A percentile compares a stretch with the other conserved stretches of the same genome.
phyloP scores from a whole-genome alignment of 2,888 invertebrate species.

The Tenthredo distinguenda region DNA sequence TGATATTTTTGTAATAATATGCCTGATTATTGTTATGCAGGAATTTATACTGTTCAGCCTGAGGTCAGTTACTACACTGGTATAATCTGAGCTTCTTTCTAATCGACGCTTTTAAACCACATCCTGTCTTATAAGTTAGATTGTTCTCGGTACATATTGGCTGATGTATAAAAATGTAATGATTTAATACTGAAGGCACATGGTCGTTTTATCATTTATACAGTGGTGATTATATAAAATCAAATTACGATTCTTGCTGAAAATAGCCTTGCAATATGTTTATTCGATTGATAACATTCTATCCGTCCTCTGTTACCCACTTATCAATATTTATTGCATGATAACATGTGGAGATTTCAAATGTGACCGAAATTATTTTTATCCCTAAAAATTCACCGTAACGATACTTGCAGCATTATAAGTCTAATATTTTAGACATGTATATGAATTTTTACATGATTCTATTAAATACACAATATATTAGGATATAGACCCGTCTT shows the following conservation, averaged over 20 bases:
- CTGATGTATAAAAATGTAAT: background rate
- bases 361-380: background rate
- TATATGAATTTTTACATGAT: background rate
- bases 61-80: background rate
- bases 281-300: conserved; percentile 33
- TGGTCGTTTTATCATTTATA: conserved; percentile 13
- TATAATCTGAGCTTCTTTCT: conserved; percentile 1
- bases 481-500: background rate
- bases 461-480: background rate
- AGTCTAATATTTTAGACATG: background rate
- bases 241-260: background rate
- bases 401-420: background rate
- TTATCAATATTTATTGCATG: conserved; percentile 24
- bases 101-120: conserved; percentile 37
- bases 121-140: conserved; percentile 26
- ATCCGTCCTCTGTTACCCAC: conserved; percentile 13
- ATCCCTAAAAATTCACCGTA: background rate
- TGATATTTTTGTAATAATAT: background rate
- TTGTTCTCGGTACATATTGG: background rate
- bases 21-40: background rate
- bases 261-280: conserved; percentile 38
- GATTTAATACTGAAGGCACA: background rate
- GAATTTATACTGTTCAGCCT: background rate
- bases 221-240: background rate
- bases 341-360: background rate